Evolutionary conservation across 2,888 invertebrate species (phyloP).

Genomic region (Autographa pulchrina): DNA sequence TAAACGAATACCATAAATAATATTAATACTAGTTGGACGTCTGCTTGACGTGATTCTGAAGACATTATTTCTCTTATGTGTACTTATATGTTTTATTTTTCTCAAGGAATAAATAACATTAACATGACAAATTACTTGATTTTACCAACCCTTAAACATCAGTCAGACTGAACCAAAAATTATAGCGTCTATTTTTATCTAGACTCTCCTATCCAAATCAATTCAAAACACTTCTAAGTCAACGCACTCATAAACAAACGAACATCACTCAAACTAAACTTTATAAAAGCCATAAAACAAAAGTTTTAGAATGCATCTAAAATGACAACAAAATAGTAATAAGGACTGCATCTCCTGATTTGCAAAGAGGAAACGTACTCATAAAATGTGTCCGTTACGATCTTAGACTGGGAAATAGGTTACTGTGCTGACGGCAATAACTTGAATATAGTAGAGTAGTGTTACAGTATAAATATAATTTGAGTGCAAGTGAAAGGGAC

Average conservation of each 20-base stretch:
- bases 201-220: neutral
- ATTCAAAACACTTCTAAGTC: neutral
- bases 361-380: constrained; percentile 29
- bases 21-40: neutral
- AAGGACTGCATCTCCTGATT: constrained; percentile 26
- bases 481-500: neutral
- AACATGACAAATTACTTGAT: no score
- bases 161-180: no score
- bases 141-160: no score
- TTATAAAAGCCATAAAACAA: neutral
- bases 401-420: constrained; percentile 38
- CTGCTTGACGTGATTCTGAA: neutral
- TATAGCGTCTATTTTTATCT: no score
- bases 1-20: constrained; percentile 7
- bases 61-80: neutral
- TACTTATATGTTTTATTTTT: neutral
- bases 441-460: constrained; percentile 21
- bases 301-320: neutral
- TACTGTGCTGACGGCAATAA: constrained; percentile 27
- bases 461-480: constrained; percentile 17
- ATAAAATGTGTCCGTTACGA: constrained; percentile 45
- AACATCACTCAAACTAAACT: neutral
- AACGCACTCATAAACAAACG: neutral
- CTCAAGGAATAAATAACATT: neutral
- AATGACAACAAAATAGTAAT: constrained; percentile 10